Conservation (phyloP, 2,888 invertebrate species). For the Notodonta dromedarius region DNA sequence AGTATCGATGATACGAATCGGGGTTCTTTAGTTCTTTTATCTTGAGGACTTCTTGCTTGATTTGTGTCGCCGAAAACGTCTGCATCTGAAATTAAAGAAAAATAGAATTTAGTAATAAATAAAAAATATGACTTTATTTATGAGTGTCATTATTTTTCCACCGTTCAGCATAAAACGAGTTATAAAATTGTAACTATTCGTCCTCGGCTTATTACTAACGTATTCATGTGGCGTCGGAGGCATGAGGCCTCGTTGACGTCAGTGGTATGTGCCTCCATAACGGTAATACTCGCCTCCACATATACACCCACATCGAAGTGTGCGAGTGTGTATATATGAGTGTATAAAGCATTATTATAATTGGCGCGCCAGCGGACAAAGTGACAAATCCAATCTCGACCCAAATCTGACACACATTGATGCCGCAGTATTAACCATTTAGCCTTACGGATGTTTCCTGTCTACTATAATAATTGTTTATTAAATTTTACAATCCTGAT, state of each 20-base stretch:
- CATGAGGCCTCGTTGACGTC: conserved; percentile 81
- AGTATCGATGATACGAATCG: conserved; percentile 91
- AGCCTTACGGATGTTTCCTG: background rate
- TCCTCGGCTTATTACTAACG: conserved; percentile 69
- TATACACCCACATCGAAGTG: conserved; percentile 52
- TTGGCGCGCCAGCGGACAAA: conserved; percentile 62
- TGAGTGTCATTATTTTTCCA: background rate
- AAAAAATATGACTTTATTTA: too few species aligned
- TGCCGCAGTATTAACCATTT: conserved; percentile 23
- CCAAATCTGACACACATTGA: conserved; percentile 58
- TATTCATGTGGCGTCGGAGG: conserved; percentile 75
- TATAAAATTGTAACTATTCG: conserved; percentile 53
- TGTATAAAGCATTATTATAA: conserved; percentile 59
- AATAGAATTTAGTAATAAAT: conserved; percentile 1
- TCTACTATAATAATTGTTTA: background rate
- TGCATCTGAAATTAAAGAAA: conserved; percentile 70
- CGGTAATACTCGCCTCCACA: conserved; percentile 80
- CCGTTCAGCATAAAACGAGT: conserved; percentile 23
- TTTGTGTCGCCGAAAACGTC: conserved; percentile 79
- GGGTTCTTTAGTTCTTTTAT: conserved; percentile 77
- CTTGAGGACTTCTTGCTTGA: conserved; percentile 55
- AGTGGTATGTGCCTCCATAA: conserved; percentile 83
- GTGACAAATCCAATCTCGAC: conserved; percentile 72
- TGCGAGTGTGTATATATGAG: conserved; percentile 10
- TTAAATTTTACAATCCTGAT: too few species aligned